A percentile compares a stretch with the other conserved stretches of the same genome.
Evolutionary conservation across 1,140 invertebrate genomes (phyloP).

Genomic region (Macrotrachela quadricornifera): DNA sequence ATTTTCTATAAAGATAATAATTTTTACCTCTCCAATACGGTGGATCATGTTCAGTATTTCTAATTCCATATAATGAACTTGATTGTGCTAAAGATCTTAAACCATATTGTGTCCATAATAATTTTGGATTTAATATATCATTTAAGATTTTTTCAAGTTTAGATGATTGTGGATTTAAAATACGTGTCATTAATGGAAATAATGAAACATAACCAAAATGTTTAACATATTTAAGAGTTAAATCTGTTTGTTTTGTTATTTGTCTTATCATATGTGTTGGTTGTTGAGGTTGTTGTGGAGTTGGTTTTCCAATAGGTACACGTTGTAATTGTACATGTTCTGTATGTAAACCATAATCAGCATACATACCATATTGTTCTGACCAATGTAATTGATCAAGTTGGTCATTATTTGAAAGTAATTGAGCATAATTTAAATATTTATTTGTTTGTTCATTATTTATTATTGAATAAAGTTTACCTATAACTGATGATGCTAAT

Average conservation of each 20-base stretch:
- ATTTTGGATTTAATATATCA: slow-evolving; percentile 41
- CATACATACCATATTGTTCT: slow-evolving; percentile 39
- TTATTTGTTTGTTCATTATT: background rate
- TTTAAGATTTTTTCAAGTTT: slow-evolving; percentile 57
- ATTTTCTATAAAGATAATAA: too few species aligned
- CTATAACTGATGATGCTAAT: slow-evolving; percentile 43
- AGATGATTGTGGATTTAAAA: slow-evolving; percentile 57
- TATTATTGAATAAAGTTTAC: background rate
- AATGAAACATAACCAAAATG: slow-evolving; percentile 80
- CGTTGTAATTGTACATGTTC: slow-evolving; percentile 46
- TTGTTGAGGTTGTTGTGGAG: slow-evolving; percentile 18
- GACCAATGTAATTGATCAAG: slow-evolving; percentile 73
- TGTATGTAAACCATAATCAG: slow-evolving; percentile 71
- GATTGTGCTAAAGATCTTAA: slow-evolving; percentile 65
- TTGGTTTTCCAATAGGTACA: slow-evolving; percentile 13
- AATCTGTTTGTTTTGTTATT: background rate
- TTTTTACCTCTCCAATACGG: slow-evolving; percentile 71
- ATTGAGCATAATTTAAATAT: slow-evolving; percentile 42
- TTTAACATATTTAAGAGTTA: slow-evolving; percentile 46
- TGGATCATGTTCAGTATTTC: slow-evolving; percentile 92
- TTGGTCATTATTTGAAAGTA: slow-evolving; percentile 51
- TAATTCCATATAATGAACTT: slow-evolving; percentile 65
- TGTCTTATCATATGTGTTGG: slow-evolving; percentile 13
- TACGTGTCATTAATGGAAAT: slow-evolving; percentile 73
- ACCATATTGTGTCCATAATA: slow-evolving; percentile 77